Conservation (phyloP, 2,888 invertebrate genomes). For the Ochropleura plecta region DNA sequence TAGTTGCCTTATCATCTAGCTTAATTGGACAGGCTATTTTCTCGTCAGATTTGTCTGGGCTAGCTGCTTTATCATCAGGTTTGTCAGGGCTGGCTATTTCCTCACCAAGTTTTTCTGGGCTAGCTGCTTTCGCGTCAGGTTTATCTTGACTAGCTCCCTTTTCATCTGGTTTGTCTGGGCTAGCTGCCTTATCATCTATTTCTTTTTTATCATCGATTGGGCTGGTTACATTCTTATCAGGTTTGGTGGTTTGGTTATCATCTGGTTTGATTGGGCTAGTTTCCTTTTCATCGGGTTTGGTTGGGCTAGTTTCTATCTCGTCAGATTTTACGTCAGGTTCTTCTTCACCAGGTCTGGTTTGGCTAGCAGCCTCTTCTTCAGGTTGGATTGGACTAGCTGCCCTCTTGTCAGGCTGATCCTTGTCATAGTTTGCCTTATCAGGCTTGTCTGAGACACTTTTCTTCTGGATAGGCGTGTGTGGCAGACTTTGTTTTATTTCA, state of each 20-base stretch:
- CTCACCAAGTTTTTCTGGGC: not conserved
- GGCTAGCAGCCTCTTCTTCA: constrained; percentile 6
- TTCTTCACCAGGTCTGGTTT: not conserved
- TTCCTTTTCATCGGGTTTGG: constrained; percentile 11
- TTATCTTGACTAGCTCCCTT: not conserved
- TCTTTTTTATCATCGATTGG: too few relatives aligned
- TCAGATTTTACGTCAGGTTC: not conserved
- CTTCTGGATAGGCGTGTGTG: not conserved
- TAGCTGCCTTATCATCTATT: not conserved
- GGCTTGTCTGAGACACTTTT: not conserved
- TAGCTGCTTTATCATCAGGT: not conserved
- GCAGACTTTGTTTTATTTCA: constrained; percentile 3
- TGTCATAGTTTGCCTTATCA: not conserved
- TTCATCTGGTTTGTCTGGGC: constrained; percentile 4
- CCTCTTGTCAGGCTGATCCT: not conserved
- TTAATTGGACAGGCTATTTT: not conserved
- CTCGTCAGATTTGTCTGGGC: constrained; percentile 18
- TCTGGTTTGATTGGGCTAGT: not conserved
- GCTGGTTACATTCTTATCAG: not conserved
- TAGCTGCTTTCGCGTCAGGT: constrained; percentile 3
- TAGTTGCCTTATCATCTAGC: not conserved
- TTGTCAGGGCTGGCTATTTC: not conserved
- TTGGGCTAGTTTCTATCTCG: constrained; percentile 24
- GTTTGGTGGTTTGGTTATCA: too few relatives aligned
- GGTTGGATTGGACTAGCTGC: not conserved